Conservation (phyloP, 2,113 vertebrate genomes). For the Suncus etruscus region DNA sequence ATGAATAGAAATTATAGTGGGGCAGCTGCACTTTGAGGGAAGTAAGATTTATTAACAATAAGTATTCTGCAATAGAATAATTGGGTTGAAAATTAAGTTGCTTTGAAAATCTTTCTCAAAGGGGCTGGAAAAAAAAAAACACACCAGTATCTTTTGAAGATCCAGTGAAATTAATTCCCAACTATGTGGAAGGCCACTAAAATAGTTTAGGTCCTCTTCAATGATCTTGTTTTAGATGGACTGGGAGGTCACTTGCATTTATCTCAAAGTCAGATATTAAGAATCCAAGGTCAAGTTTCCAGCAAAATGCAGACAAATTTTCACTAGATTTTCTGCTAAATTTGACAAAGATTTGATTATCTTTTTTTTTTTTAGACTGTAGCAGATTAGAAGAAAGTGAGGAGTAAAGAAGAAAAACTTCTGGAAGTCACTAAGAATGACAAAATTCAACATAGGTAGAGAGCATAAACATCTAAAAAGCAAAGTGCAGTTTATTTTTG, state of each 20-base stretch:
- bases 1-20: not conserved
- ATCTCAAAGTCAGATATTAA: not conserved
- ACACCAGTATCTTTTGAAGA: not conserved
- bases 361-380: not conserved
- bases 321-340: slow-evolving; percentile 9
- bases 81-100: not conserved
- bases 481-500: not conserved
- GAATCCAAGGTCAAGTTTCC: too few relatives aligned
- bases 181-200: not conserved
- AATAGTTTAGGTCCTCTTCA: not conserved
- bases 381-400: not conserved
- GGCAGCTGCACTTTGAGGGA: not conserved
- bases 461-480: slow-evolving; percentile 18
- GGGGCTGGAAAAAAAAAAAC: not conserved
- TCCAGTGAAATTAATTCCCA: not conserved
- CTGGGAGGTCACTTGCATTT: not conserved
- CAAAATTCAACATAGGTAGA: not conserved
- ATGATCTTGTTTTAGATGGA: not conserved
- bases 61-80: not conserved
- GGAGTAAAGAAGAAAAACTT: not conserved
- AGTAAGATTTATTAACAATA: not conserved
- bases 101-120: slow-evolving; percentile 30
- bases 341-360: not conserved
- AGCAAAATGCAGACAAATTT: not conserved
- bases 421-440: not conserved